phyloP scores from a whole-genome alignment of 2,888 invertebrate species.

The Coecobrya sp. region DNA sequence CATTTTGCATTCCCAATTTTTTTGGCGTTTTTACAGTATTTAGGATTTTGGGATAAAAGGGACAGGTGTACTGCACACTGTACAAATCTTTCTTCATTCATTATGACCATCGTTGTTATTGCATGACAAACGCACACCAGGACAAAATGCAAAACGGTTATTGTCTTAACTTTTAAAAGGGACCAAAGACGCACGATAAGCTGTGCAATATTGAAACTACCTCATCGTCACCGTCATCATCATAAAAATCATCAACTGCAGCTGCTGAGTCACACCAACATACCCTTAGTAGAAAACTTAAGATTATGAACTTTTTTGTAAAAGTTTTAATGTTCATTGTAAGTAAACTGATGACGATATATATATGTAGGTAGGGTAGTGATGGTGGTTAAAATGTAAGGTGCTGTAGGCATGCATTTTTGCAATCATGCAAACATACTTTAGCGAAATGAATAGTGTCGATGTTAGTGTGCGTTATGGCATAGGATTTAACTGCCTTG shows the following conservation, averaged over 20 bases:
- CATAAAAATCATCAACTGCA: not conserved
- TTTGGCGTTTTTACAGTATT: conserved; percentile 2
- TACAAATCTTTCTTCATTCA: not conserved
- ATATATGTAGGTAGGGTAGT: not conserved
- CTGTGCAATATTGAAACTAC: not conserved
- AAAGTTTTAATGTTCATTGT: not conserved
- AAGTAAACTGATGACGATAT: not conserved
- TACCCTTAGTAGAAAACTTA: not conserved
- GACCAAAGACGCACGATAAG: not conserved
- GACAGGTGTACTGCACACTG: not conserved
- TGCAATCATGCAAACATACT: not conserved
- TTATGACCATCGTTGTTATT: not conserved
- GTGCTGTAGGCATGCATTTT: not conserved
- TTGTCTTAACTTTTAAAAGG: not conserved
- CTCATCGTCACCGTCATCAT: not conserved
- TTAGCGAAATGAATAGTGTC: not conserved
- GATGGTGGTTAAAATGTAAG: not conserved
- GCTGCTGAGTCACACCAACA: not conserved
- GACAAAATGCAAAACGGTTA: not conserved
- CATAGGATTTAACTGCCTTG: not conserved
- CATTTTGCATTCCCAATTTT: not conserved
- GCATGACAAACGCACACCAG: conserved; percentile 17
- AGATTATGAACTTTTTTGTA: not conserved
- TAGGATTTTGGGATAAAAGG: conserved; percentile 21
- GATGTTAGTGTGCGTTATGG: not conserved